Evolutionary conservation across 2,113 vertebrate genomes (phyloP).

Genomic region (Pomatorhinus ruficollis): DNA sequence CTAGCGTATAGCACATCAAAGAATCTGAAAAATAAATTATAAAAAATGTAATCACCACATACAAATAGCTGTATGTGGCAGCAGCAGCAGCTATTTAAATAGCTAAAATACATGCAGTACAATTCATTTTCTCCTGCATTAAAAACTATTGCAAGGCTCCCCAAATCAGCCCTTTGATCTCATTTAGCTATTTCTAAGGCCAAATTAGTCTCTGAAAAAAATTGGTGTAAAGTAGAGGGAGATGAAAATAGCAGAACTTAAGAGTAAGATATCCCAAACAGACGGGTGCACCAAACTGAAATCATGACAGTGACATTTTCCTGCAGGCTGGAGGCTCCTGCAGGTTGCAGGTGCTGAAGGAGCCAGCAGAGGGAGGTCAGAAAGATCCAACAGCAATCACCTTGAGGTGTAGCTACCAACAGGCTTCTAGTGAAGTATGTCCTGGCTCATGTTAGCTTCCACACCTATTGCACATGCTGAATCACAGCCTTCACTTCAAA

Average conservation of each 20-base stretch:
- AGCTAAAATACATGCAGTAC: neutral
- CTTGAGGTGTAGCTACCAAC: neutral
- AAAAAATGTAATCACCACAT: neutral
- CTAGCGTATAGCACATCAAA: neutral
- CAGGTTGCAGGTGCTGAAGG: neutral
- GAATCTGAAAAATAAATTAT: neutral
- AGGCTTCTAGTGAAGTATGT: neutral
- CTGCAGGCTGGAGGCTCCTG: neutral
- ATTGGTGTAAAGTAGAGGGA: neutral
- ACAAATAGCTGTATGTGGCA: neutral
- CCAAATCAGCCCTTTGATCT: neutral
- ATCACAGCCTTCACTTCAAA: neutral
- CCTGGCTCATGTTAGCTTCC: neutral
- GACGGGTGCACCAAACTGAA: neutral
- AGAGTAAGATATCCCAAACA: neutral
- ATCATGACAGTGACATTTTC: neutral
- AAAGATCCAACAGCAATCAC: neutral
- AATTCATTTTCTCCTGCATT: neutral
- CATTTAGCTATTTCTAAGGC: neutral
- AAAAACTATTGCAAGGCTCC: neutral
- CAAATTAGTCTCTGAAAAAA: neutral
- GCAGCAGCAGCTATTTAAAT: neutral
- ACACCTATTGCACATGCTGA: neutral
- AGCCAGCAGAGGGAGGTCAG: slow-evolving; percentile 34
- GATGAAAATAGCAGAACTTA: neutral